Evolutionary conservation across 2,797 vertebrate species (phyloP).

Genomic region (Strix occidentalis): DNA sequence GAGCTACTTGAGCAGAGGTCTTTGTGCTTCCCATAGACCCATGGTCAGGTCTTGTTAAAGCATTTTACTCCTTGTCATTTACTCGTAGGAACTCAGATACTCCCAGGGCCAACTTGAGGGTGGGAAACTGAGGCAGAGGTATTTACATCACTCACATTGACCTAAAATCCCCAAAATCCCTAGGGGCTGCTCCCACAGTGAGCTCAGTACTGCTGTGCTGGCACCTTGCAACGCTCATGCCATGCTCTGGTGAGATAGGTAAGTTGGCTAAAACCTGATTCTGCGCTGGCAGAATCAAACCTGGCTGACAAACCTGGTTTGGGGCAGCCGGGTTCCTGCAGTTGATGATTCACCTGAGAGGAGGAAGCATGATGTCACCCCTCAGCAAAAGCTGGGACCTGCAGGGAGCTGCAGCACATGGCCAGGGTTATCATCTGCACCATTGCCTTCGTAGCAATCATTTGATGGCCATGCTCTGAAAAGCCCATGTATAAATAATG

Average conservation of each 20-base stretch:
- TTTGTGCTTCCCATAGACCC: not conserved
- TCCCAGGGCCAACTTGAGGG: not conserved
- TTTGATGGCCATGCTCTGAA: conserved; percentile 63
- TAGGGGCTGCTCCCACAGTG: not conserved
- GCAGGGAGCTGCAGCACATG: not conserved
- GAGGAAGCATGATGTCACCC: not conserved
- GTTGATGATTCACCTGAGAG: not conserved
- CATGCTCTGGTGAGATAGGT: not conserved
- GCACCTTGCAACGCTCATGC: not conserved
- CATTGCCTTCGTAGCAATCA: conserved; percentile 53
- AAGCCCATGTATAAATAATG: conserved; percentile 77
- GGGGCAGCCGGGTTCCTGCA: not conserved
- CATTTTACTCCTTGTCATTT: not conserved
- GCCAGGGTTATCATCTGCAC: conserved; percentile 50
- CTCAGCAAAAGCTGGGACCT: not conserved
- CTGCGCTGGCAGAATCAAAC: not conserved
- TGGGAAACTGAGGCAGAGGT: not conserved
- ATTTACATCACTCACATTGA: not conserved
- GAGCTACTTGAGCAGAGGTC: not conserved
- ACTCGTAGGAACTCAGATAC: not conserved
- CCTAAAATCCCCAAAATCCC: not conserved
- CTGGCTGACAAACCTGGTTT: not conserved
- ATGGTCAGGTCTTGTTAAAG: accelerated
- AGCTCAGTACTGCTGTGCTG: not conserved
- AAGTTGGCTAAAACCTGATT: not conserved